These are phyloP conservation scores for Margaritifera margaritifera DNA, from an alignment of 2,888 invertebrate species.

Conservation along the genomic window DNA sequence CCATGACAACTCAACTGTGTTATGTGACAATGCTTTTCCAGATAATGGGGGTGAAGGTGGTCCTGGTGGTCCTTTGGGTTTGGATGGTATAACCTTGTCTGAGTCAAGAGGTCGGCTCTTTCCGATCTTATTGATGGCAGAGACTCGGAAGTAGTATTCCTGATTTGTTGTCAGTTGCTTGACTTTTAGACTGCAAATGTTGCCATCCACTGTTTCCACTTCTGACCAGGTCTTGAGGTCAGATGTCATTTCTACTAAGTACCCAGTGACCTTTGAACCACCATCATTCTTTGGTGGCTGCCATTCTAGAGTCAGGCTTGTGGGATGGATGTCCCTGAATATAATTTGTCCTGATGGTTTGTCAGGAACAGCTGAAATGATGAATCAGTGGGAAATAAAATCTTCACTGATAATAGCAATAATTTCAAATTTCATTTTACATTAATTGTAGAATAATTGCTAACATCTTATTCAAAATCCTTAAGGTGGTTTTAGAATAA, in stretches of 20 bases:
- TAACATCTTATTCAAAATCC: too few species aligned
- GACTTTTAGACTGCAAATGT: conserved; percentile 55
- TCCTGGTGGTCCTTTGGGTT: conserved; percentile 64
- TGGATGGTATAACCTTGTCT: conserved; percentile 52
- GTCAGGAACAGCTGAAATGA: conserved; percentile 56
- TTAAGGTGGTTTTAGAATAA: too few species aligned
- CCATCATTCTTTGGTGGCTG: conserved; percentile 72
- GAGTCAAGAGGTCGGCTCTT: conserved; percentile 60
- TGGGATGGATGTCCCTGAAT: conserved; percentile 50
- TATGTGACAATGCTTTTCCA: conserved; percentile 73
- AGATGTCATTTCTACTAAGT: conserved; percentile 63
- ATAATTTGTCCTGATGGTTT: conserved; percentile 64
- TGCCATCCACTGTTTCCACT: conserved; percentile 89
- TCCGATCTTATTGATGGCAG: conserved; percentile 69
- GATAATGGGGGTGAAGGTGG: conserved; percentile 72
- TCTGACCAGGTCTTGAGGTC: conserved; percentile 91
- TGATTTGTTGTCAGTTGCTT: conserved; percentile 61
- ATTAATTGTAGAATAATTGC: too few species aligned
- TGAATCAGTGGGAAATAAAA: conserved; percentile 1
- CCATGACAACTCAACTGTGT: conserved; percentile 75
- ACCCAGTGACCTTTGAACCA: conserved; percentile 68
- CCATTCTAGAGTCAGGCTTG: conserved; percentile 70
- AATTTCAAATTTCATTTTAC: too few species aligned
- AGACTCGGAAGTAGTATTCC: conserved; percentile 68
- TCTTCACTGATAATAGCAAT: background rate